phyloP scores from a whole-genome alignment of 2,113 vertebrate species.

The Catharus minimus region DNA sequence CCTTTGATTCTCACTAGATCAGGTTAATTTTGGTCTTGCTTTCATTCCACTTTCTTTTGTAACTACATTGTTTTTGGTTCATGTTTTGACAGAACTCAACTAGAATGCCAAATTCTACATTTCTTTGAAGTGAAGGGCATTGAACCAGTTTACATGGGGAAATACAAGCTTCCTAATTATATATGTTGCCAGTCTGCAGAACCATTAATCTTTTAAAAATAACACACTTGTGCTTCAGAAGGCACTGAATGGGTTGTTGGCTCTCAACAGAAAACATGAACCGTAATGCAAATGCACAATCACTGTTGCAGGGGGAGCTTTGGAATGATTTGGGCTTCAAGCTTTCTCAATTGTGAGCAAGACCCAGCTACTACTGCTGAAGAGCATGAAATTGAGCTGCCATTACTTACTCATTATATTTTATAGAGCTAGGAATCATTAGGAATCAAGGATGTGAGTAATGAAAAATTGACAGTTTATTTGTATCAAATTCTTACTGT shows the following conservation, averaged over 20 bases:
- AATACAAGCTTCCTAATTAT: neutral
- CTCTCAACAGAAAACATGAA: neutral
- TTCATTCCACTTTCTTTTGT: neutral
- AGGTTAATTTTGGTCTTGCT: neutral
- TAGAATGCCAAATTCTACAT: neutral
- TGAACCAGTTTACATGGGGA: neutral
- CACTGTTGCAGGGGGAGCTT: neutral
- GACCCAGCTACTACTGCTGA: neutral
- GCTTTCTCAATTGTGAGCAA: neutral
- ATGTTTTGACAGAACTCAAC: neutral
- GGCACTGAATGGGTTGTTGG: neutral
- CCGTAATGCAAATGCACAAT: neutral
- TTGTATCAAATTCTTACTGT: neutral
- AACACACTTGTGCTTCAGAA: neutral
- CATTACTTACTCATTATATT: neutral
- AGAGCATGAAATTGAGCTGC: conserved; percentile 19
- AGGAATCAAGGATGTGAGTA: neutral
- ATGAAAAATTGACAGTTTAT: neutral
- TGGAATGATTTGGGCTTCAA: neutral
- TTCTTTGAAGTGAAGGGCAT: neutral
- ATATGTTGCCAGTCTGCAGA: neutral
- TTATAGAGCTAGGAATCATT: neutral
- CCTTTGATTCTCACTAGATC: neutral
- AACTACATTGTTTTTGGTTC: neutral
- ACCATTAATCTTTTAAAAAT: conserved; percentile 14